phyloP scores from a whole-genome alignment of 2,888 invertebrate genomes.

The Orchestes rusci region DNA sequence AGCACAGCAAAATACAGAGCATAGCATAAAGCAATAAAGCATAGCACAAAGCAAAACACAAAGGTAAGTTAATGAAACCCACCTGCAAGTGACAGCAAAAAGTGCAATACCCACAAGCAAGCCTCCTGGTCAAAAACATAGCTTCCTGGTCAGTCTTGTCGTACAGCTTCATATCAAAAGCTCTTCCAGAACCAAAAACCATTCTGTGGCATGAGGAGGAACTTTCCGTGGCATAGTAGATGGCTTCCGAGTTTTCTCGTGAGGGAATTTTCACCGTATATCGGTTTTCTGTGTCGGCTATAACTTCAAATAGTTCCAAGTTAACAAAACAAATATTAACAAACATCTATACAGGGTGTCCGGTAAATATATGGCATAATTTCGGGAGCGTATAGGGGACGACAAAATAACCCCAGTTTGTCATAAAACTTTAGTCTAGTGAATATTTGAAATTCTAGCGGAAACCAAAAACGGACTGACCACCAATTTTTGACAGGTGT shows the following conservation, averaged over 20 bases:
- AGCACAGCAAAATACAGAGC: not conserved
- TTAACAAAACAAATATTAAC: not conserved
- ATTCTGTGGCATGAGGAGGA: constrained; percentile 57
- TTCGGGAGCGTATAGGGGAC: no score
- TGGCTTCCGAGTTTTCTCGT: constrained; percentile 52
- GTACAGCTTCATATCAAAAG: constrained; percentile 70
- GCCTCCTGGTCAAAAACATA: constrained; percentile 61
- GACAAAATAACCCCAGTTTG: no score
- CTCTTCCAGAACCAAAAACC: constrained; percentile 64
- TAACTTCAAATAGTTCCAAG: constrained; percentile 20
- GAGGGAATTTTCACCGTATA: constrained; percentile 65
- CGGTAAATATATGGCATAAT: no score
- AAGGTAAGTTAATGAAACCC: no score
- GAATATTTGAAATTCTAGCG: no score
- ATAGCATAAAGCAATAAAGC: no score
- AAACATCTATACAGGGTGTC: no score
- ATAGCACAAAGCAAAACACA: no score
- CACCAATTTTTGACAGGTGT: no score
- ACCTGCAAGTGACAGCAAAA: constrained; percentile 69
- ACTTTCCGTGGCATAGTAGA: constrained; percentile 66
- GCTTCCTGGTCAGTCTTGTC: constrained; percentile 82
- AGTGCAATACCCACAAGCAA: constrained; percentile 59
- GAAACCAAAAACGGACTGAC: not conserved
- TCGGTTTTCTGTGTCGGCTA: constrained; percentile 58
- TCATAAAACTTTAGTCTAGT: no score